phyloP scores from a whole-genome alignment of 2,797 vertebrate species.

The Cebuella pygmaea region DNA sequence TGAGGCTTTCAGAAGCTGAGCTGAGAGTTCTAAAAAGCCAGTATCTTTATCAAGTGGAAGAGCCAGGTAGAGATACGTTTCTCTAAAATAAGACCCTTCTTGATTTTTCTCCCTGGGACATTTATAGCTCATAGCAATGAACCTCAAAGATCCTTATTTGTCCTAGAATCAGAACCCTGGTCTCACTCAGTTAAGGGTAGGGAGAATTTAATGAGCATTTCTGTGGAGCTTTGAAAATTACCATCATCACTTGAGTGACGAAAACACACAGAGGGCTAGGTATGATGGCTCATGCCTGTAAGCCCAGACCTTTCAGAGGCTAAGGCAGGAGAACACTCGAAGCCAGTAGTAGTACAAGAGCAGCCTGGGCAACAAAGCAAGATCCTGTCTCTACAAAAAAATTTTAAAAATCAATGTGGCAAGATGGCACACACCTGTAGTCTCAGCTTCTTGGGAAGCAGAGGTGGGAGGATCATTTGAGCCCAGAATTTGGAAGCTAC shows the following conservation, averaged over 20 bases:
- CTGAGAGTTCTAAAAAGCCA: slow-evolving; percentile 29
- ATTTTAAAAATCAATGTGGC: background rate
- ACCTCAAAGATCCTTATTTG: background rate
- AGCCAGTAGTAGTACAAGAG: background rate
- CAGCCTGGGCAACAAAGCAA: background rate
- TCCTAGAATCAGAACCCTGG: slow-evolving; percentile 37
- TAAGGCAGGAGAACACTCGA: background rate
- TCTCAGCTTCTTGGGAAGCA: background rate
- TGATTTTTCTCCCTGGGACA: slow-evolving; percentile 14
- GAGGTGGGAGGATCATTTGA: background rate
- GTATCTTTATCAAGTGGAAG: background rate
- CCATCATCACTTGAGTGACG: background rate
- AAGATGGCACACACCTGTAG: background rate
- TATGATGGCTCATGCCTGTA: background rate
- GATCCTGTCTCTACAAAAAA: background rate
- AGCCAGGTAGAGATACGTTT: background rate
- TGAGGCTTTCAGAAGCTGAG: slow-evolving; percentile 8
- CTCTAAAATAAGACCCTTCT: slow-evolving; percentile 6
- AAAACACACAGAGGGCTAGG: background rate
- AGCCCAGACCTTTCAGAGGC: background rate
- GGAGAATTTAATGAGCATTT: slow-evolving; percentile 15
- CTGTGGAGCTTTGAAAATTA: background rate
- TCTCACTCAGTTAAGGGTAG: background rate
- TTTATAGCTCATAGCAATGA: background rate
- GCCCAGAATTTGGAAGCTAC: background rate